Base-by-base conservation (phyloP, 2,888 invertebrate genomes). In the Cosmopolites sordidus region DNA sequence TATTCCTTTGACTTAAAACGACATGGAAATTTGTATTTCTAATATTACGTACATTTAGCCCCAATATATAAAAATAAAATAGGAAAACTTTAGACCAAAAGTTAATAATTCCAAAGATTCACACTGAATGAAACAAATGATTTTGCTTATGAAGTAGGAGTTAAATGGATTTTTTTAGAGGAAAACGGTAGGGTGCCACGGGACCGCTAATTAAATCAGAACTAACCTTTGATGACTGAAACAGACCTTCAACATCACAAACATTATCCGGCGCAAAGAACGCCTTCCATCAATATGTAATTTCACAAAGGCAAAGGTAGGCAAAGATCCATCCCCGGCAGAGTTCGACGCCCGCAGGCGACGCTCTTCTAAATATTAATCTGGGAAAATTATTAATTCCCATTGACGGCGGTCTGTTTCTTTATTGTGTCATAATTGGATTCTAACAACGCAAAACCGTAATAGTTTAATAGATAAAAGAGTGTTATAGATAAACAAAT, bases 321-420 rank as follows among this genome's bases (percentile, higher is more conserved):
- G 39, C 48, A 48, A 48, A 41, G 38, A 48, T 48, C 48, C 44
- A 48, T 53, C 53, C 33, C 48, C 18, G 48, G 33, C 53, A 53
- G 53, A 52, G 43, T 48, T 53, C 53, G 53, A 45, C 44, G 48
- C 53, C 53, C 39, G 16, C 40, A 40, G 53, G 53, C 53, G 48
- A 14, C 33, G 33, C 44, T 39, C 22, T 39, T 48, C 53, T 48
- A 48, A 44, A 48, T 53, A 48, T 48, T 53, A 48, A 53, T 53
- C 48, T 37, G 17, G n/a, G 29, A 22, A 18, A 44, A 38, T 33
- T 48, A 48, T 52, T 48, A 43, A 29, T 52, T 16, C 68, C 68
- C 71, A 69, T 72, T 72, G 70, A 33, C 33, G 33, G 33, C n/a
- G 33, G 33, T 33, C 33, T 4, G 11, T 33, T 33, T 12, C 33